A percentile compares a stretch with the other conserved stretches of the same genome.
phyloP scores from a whole-genome alignment of 2,113 vertebrate species.

The Podilymbus podiceps region DNA sequence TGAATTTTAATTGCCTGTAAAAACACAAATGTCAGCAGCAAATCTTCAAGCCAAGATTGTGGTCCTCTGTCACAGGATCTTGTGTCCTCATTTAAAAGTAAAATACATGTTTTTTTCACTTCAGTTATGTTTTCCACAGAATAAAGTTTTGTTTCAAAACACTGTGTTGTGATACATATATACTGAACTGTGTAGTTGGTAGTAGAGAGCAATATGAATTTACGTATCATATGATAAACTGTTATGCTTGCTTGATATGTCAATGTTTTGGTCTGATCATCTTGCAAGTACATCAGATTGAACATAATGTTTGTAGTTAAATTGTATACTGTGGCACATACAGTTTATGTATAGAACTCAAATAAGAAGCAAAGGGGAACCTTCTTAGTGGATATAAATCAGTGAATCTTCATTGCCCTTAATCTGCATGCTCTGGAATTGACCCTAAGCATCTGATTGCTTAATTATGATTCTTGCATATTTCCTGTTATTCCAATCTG shows the following conservation, averaged over 20 bases:
- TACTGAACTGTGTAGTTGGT: neutral
- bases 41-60: conserved; percentile 58
- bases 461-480: neutral
- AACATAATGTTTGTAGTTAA: neutral
- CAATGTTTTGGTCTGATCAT: neutral
- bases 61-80: conserved; percentile 40
- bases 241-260: neutral
- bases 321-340: neutral
- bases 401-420: neutral
- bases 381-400: neutral
- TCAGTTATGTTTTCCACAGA: conserved; percentile 27
- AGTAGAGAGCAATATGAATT: neutral
- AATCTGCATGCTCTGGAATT: neutral
- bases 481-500: neutral
- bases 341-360: neutral
- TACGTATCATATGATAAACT: neutral
- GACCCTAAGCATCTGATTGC: neutral
- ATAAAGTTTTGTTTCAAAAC: conserved; percentile 19
- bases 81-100: conserved; percentile 56
- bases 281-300: neutral
- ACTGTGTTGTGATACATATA: neutral
- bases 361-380: neutral
- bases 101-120: conserved; percentile 59
- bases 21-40: conserved; percentile 77
- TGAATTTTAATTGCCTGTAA: conserved; percentile 77